Conservation (phyloP, 2,113 vertebrate genomes). For the Motacilla alba region DNA sequence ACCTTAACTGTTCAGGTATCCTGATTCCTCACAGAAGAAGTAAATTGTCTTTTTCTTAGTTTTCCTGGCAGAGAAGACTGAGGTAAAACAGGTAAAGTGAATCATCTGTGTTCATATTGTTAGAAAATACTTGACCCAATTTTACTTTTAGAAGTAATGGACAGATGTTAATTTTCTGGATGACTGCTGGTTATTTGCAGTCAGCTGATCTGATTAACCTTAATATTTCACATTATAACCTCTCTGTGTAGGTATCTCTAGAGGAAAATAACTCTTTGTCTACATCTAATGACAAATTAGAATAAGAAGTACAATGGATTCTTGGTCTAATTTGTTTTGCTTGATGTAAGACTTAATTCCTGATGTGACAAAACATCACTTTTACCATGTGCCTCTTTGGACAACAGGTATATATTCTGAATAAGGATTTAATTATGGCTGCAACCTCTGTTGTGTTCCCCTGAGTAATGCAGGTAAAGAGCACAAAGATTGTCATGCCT, state of each 20-base stretch:
- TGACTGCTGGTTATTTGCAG: not conserved
- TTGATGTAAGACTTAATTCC: not conserved
- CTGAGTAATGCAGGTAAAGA: not conserved
- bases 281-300: not conserved
- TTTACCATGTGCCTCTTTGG: not conserved
- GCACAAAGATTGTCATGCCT: not conserved
- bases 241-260: not conserved
- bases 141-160: not conserved
- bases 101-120: not conserved
- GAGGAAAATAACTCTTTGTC: not conserved
- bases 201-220: not conserved
- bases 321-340: not conserved
- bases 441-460: not conserved
- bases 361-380: not conserved
- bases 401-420: not conserved
- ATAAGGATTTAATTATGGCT: not conserved
- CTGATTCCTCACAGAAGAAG: not conserved
- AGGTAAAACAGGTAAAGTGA: not conserved
- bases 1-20: not conserved
- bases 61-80: not conserved
- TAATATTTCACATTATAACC: not conserved
- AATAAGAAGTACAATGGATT: not conserved
- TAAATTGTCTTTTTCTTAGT: not conserved
- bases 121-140: not conserved
- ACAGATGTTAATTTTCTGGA: slow-evolving; percentile 18